Evolutionary conservation across 1,140 invertebrate genomes (phyloP).

Genomic region (Nebria ingens): DNA sequence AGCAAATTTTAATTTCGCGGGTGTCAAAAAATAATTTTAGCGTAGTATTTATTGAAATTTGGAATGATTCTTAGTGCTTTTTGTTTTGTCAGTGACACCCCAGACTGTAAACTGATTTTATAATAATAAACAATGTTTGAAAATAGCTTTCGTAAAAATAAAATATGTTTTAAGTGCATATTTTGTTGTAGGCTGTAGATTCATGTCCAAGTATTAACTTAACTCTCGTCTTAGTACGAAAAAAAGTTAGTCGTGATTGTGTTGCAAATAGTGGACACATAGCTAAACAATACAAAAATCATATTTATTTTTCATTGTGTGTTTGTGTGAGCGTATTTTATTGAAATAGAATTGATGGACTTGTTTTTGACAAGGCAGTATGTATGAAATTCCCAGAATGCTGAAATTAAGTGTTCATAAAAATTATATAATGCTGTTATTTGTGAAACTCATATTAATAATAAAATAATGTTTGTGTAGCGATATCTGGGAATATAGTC

Average conservation of each 20-base stretch:
- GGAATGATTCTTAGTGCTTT: no score
- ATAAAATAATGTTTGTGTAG: constrained; percentile 1
- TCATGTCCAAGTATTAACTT: constrained; percentile 3
- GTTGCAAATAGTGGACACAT: not conserved
- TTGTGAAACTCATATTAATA: not conserved
- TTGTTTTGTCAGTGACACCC: no score
- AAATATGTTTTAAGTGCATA: constrained; percentile 3
- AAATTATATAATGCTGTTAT: not conserved
- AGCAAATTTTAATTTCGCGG: not conserved
- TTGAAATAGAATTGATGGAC: not conserved
- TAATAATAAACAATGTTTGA: not conserved
- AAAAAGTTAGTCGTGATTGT: no score
- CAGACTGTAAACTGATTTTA: not conserved
- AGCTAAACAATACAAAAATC: constrained; percentile 1
- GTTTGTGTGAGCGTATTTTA: not conserved
- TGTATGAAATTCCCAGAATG: not conserved
- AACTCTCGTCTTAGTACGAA: no score
- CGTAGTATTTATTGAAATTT: no score
- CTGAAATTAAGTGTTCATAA: constrained; percentile 7
- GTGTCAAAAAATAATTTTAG: not conserved
- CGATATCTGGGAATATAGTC: not conserved
- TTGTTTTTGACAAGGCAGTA: not conserved
- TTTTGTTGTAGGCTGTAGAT: not conserved
- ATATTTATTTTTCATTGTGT: not conserved
- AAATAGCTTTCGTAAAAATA: not conserved